Evolutionary conservation across 2,113 vertebrate genomes (phyloP), one percentile per base, ranked within the genome.

Genomic region (Chaetorhynchus papuensis): DNA sequence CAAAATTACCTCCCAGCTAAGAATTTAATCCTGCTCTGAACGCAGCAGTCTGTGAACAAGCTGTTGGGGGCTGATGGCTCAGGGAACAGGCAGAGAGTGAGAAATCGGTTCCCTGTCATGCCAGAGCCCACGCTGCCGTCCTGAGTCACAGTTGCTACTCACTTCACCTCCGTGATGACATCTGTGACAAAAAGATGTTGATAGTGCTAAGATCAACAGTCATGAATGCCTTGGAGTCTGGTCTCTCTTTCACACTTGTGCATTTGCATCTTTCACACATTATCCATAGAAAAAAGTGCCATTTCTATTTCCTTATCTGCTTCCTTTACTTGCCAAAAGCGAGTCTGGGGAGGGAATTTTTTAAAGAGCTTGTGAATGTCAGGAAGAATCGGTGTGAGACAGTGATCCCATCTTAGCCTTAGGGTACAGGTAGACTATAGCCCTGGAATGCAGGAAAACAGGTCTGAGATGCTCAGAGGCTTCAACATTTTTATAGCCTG

Each of bases 361-460:
- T 76, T 16, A 15, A 39, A 50, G 42, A 66, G 60, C 39, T 77
- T 77, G 60, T 10, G 2, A 66, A 65, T 49, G 44, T 39, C 53
- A 54, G 71, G 80, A 78, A 66, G 74, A 45, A 66, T 82, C 23
- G 16, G 44, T 53, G 70, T 35, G 77, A 95, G 74, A 71, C 7
- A 39, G 39, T 1, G 77, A 76, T 96, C 93, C 47, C 35, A 45
- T 44, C 72, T 53, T 79, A 49, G 77, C 95, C 87, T 61, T 10
- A 69, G 81, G 95, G 65, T 26, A 50, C 89, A 76, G 81, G 77
- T 47, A 94, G 31, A n/a, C 83, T 53, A 31, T 9, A 50, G 74
- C 22, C 2, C 6, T 35, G 87, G 91, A 95, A 97, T 94, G 91
- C 78, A 70, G 87, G 63, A 45, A 85, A 94, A 79, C 91, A 42